These are phyloP conservation scores for Drosophila diplacantha DNA, from an alignment of 2,888 invertebrate species.

Conservation along the genomic window DNA sequence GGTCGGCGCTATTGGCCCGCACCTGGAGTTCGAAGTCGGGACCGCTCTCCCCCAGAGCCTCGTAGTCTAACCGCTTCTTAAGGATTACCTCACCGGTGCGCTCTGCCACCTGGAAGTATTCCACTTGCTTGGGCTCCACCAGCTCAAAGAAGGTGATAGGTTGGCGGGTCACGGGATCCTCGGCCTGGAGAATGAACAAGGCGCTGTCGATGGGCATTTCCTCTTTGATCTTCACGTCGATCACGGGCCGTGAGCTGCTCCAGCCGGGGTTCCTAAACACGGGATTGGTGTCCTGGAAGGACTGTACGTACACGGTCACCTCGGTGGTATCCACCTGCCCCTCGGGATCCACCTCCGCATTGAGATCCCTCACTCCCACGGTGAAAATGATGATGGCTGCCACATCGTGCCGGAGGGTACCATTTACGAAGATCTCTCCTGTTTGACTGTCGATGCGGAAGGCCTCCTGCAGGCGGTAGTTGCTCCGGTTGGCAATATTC, in stretches of 20 bases:
- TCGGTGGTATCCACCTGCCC: conserved; percentile 83
- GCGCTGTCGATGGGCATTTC: conserved; percentile 87
- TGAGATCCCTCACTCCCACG: conserved; percentile 84
- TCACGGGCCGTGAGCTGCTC: conserved; percentile 84
- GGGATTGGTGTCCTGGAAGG: conserved; percentile 87
- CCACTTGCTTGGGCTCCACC: conserved; percentile 79
- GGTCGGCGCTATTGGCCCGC: conserved; percentile 78
- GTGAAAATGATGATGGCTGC: conserved; percentile 87
- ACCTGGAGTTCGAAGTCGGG: conserved; percentile 79
- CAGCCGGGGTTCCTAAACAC: conserved; percentile 85
- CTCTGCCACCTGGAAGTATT: conserved; percentile 81
- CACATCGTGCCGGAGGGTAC: conserved; percentile 84
- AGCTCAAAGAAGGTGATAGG: conserved; percentile 82
- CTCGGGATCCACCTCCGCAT: conserved; percentile 83
- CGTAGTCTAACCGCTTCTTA: conserved; percentile 87
- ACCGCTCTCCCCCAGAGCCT: conserved; percentile 79
- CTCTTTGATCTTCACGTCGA: conserved; percentile 84
- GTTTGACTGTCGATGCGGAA: conserved; percentile 85
- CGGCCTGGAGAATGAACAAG: conserved; percentile 83
- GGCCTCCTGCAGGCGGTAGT: conserved; percentile 82
- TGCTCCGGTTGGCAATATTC: conserved; percentile 80
- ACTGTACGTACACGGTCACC: conserved; percentile 87
- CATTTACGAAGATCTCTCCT: conserved; percentile 84
- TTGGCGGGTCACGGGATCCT: conserved; percentile 84
- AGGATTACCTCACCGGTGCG: conserved; percentile 86